Base-by-base conservation (phyloP, 2,113 vertebrate species). In the Myxocyprinus asiaticus region DNA sequence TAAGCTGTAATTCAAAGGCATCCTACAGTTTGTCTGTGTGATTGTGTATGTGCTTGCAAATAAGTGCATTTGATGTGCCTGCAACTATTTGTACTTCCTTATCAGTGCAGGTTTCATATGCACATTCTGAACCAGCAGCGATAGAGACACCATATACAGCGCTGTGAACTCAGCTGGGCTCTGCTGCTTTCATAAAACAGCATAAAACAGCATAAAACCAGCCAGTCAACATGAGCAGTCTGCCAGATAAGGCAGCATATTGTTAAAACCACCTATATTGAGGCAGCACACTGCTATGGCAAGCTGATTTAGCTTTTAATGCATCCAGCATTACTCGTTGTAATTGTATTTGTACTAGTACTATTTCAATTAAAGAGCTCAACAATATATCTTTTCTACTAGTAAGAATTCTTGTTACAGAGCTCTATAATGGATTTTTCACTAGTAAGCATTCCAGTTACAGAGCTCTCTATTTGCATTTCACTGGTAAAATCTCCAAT, bases 1-100 rank as follows among this genome's bases (percentile, higher is more conserved):
- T 76, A 65, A 65, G 62, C 50, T 66, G 33, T 65, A 76, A 76
- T 65, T 76, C 74, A 64, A 42, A 65, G 12, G 48, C 48, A 14
- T 76, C 62, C 61, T 10, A 47, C 22, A 33, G 22, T 1, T 1
- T 33, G 22, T 33, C 3, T 65, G 73, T 64, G 47, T 65, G 62
- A 65, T 55, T 76, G 73, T 55, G 61, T 65, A 14, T 22, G 15
- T 56, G 14, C 4, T 9, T 53, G 9, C 5, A 69, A 59, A 59
- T 4, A 22, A 42, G 22, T 22, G 12, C 10, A 22, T 55, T 66
- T 76, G 74, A 76, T 76, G 73, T 76, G 61, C 61, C 45, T 42
- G 22, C 62, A 76, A 66, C 62, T 55, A 43, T 53, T 44, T 44
- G 62, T 55, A 62, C 43, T 51, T 53, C 11, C 62, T 76, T 76